A percentile compares a stretch with the other conserved stretches of the same genome.
Conservation (phyloP, 1,140 invertebrate species). For the Ostrea denselamellosa region DNA sequence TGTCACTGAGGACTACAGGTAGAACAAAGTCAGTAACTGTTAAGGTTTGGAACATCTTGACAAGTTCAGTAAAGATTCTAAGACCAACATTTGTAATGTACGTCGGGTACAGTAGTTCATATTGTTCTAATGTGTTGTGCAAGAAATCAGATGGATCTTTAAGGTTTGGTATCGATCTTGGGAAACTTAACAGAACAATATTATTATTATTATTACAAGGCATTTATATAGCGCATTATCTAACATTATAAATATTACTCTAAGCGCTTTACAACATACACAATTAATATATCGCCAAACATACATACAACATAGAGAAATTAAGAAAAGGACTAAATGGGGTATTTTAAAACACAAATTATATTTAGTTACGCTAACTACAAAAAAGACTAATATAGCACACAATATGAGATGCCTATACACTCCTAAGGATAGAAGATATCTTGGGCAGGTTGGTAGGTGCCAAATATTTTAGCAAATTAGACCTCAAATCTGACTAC, state of each 20-base stretch:
- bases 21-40: background rate
- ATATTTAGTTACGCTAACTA: too few species aligned
- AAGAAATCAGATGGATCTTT: slow-evolving; percentile 50
- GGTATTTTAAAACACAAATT: too few species aligned
- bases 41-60: background rate
- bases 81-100: background rate
- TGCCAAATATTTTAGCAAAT: slow-evolving; percentile 74
- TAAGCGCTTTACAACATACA: too few species aligned
- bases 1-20: background rate
- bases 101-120: slow-evolving; percentile 4
- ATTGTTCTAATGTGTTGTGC: slow-evolving; percentile 39
- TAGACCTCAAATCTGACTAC: slow-evolving; percentile 77
- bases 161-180: slow-evolving; percentile 78
- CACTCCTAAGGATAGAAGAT: slow-evolving; percentile 80
- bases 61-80: background rate
- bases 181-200: slow-evolving; percentile 78
- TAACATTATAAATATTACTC: too few species aligned
- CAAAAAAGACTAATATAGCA: too few species aligned
- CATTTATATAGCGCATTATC: too few species aligned
- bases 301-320: too few species aligned
- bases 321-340: too few species aligned
- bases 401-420: slow-evolving; percentile 80
- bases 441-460: slow-evolving; percentile 73
- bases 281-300: too few species aligned
- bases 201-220: too few species aligned